Conservation (phyloP, 92 coral and sea anemone genomes). For the Zoanthus sansibaricus region DNA sequence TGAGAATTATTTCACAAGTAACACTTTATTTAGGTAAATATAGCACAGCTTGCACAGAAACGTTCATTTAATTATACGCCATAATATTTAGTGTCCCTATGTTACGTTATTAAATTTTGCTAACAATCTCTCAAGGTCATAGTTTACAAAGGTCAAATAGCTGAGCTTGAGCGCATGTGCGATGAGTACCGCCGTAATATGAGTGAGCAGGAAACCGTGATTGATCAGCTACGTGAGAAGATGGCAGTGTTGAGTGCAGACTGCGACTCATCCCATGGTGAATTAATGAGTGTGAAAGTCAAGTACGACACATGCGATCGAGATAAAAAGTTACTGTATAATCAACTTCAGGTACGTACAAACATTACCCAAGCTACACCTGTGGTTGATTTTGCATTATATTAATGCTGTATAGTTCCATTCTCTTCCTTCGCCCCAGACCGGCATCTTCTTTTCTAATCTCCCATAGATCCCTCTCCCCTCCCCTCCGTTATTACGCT, state of each 20-base stretch:
- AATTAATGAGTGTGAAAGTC: slow-evolving; percentile 46
- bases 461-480: too few species aligned
- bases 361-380: not conserved
- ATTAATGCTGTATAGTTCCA: too few species aligned
- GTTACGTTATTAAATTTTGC: not conserved
- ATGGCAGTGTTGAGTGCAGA: slow-evolving; percentile 46
- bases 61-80: too few species aligned
- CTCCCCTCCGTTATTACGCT: too few species aligned
- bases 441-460: too few species aligned
- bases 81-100: too few species aligned
- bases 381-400: not conserved
- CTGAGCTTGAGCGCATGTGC: slow-evolving; percentile 54
- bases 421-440: too few species aligned
- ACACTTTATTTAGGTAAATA: too few species aligned
- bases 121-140: slow-evolving; percentile 9
- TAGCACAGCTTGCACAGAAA: too few species aligned
- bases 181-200: slow-evolving; percentile 46
- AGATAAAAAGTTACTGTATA: slow-evolving; percentile 58
- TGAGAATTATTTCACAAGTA: too few species aligned
- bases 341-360: slow-evolving; percentile 40
- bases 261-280: slow-evolving; percentile 56
- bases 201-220: slow-evolving; percentile 47
- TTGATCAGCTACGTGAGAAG: slow-evolving; percentile 68
- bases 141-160: slow-evolving; percentile 50
- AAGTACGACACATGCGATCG: slow-evolving; percentile 59